Evolutionary conservation across 2,888 invertebrate species (phyloP).

Genomic region (Platynereis dumerilii): DNA sequence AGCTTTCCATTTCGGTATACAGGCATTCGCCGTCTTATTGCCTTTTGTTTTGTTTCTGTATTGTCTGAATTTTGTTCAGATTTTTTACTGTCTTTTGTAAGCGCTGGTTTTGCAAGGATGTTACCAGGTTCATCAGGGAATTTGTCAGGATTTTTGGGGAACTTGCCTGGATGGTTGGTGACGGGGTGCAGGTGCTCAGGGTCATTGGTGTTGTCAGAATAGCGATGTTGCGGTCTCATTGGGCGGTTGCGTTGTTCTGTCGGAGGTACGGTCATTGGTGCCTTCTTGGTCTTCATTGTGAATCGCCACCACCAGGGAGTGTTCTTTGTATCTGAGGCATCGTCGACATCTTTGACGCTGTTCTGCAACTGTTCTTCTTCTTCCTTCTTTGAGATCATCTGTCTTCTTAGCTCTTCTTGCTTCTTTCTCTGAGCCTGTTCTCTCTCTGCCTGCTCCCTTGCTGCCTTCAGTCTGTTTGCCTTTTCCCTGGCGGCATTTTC

Average conservation of each 20-base stretch:
- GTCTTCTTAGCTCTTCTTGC: too few species aligned
- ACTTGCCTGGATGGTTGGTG: conserved; percentile 19
- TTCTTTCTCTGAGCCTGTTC: too few species aligned
- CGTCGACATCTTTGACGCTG: not conserved
- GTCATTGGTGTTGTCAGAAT: not conserved
- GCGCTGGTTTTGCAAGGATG: too few species aligned
- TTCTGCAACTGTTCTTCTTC: not conserved
- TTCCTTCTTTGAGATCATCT: not conserved
- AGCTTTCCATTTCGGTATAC: too few species aligned
- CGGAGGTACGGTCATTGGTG: not conserved
- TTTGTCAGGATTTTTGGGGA: not conserved
- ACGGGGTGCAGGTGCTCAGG: conserved; percentile 9
- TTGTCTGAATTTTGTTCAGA: too few species aligned
- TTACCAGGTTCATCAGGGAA: not conserved
- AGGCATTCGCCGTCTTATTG: too few species aligned
- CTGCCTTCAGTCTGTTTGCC: too few species aligned
- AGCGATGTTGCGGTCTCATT: not conserved
- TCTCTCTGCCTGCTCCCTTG: too few species aligned
- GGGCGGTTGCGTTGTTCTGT: not conserved
- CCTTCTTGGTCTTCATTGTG: conserved; percentile 10
- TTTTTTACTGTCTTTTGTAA: too few species aligned
- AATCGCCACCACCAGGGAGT: conserved; percentile 23
- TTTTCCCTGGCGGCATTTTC: too few species aligned
- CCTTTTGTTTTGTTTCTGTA: too few species aligned
- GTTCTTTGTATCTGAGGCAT: not conserved